Conservation (phyloP, 2,797 vertebrate species). For the Mus minutoides region DNA sequence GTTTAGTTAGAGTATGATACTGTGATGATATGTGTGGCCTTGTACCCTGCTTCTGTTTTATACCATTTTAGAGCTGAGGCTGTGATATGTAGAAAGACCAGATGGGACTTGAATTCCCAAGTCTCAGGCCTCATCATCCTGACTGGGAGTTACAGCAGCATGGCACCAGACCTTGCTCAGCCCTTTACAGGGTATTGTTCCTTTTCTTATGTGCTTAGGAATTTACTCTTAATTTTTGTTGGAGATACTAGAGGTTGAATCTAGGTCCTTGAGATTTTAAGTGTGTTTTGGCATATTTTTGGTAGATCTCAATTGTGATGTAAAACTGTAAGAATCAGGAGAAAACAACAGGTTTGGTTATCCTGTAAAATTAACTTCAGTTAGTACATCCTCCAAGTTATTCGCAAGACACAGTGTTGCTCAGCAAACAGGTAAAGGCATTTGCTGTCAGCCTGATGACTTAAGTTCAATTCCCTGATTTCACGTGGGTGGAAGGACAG, state of each 20-base stretch:
- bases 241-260: not conserved
- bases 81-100: not conserved
- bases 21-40: not conserved
- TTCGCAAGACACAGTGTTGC: not conserved
- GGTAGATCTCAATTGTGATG: slow-evolving; percentile 1
- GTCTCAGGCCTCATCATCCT: not conserved
- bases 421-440: not conserved
- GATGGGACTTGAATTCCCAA: not conserved
- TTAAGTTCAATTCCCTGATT: not conserved
- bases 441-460: not conserved
- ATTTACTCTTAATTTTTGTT: not conserved
- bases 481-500: not conserved
- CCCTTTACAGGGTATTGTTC: not conserved
- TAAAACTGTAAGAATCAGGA: not conserved
- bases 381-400: not conserved
- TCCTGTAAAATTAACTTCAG: not conserved
- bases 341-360: not conserved
- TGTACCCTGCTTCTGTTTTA: not conserved
- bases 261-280: not conserved
- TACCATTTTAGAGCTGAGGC: not conserved
- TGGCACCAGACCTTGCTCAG: too few species aligned
- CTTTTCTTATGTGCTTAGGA: not conserved
- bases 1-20: not conserved
- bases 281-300: not conserved
- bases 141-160: not conserved